Percentiles rank a stretch among this genome's conserved stretches.
phyloP scores from a whole-genome alignment of 2,888 invertebrate genomes.

The Acleris literana region DNA sequence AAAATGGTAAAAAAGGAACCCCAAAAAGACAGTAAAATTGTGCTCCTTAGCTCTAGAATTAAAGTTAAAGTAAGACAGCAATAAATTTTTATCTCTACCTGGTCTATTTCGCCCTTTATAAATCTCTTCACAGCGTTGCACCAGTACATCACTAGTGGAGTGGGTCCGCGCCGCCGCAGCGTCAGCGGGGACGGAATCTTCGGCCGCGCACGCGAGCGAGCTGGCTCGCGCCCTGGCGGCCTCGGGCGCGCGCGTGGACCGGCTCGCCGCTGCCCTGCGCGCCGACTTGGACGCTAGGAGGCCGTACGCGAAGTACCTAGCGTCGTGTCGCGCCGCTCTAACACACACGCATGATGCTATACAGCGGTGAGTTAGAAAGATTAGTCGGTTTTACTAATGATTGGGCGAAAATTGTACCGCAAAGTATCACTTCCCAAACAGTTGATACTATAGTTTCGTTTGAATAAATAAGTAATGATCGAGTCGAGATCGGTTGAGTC shows the following conservation, averaged over 20 bases:
- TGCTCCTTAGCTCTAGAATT: too few species aligned
- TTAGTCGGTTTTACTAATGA: too few species aligned
- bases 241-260: conserved; percentile 46
- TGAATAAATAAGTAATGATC: too few species aligned
- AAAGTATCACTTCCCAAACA: too few species aligned
- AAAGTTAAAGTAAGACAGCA: too few species aligned
- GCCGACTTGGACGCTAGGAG: conserved; percentile 73
- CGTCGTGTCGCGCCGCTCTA: conserved; percentile 64
- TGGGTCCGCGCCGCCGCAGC: conserved; percentile 67
- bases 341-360: conserved; percentile 61
- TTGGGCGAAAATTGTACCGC: too few species aligned
- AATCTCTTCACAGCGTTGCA: conserved; percentile 57
- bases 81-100: too few species aligned
- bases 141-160: conserved; percentile 65
- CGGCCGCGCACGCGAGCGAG: conserved; percentile 52
- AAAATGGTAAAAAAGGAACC: too few species aligned
- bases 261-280: conserved; percentile 68
- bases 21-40: too few species aligned
- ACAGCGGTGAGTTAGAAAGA: conserved; percentile 47
- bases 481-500: too few species aligned
- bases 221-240: conserved; percentile 44
- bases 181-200: conserved; percentile 49
- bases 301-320: conserved; percentile 73
- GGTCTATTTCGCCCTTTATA: too few species aligned
- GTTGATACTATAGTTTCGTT: too few species aligned